These are phyloP conservation scores for Odontothrips loti DNA, from an alignment of 2,888 invertebrate species.

Conservation along the genomic window DNA sequence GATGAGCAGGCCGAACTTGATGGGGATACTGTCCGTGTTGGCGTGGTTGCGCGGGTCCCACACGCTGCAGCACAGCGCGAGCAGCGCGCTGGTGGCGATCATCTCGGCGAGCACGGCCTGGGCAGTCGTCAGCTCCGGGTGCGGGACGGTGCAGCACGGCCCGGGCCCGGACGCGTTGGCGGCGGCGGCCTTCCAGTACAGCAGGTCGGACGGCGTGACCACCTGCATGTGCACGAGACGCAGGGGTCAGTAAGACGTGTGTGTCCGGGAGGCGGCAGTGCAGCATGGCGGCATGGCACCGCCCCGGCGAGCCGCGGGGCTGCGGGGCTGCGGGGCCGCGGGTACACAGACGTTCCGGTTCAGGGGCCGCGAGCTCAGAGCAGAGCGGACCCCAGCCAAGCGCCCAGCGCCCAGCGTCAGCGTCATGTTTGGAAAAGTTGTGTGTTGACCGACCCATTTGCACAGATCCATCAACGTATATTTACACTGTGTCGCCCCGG, in stretches of 20 bases:
- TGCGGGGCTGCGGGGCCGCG: no score
- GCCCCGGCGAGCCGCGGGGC: no score
- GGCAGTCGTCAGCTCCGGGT: conserved; percentile 40
- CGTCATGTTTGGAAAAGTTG: not conserved
- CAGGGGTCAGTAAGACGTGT: not conserved
- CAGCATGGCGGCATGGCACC: no score
- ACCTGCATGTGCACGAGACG: not conserved
- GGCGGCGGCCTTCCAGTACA: not conserved
- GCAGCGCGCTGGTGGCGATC: conserved; percentile 44
- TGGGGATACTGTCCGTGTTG: conserved; percentile 45
- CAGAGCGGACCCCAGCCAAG: no score
- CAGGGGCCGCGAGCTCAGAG: no score
- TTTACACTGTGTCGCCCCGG: not conserved
- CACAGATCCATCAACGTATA: conserved; percentile 6
- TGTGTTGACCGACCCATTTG: not conserved
- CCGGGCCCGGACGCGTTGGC: conserved; percentile 14
- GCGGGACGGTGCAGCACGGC: conserved; percentile 37
- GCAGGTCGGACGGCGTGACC: not conserved
- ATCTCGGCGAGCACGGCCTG: conserved; percentile 46
- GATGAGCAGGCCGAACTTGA: conserved; percentile 47
- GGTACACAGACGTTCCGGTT: no score
- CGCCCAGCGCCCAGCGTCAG: no score
- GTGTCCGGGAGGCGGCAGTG: no score
- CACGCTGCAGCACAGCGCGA: conserved; percentile 45
- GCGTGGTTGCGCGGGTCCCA: conserved; percentile 46